Evolutionary conservation across 2,888 invertebrate genomes (phyloP), one percentile per base, ranked within the genome.

Genomic region (Stenodera caucasica): DNA sequence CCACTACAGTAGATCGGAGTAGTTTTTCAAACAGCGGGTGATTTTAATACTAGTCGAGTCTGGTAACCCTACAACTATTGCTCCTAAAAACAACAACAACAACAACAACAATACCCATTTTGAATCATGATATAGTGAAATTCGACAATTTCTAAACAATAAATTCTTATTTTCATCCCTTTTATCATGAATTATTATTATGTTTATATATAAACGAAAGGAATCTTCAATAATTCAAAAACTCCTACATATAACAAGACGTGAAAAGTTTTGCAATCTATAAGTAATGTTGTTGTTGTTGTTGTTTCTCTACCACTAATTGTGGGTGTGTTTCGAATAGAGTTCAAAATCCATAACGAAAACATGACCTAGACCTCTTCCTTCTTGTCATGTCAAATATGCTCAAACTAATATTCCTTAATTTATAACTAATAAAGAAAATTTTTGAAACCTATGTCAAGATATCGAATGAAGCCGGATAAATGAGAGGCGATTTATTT

Each of bases 21-120:
- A 66, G 61, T 70, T 67, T 70, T 70, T 71, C 68, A 70, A 69
- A 65, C 71, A 71, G 71, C 71, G 65, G 71, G 71, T 65, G 70
- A 71, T 67, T 70, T 71, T 67, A 68, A 68, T 71, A 67, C 67
- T 64, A 61, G 67, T 49, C 30, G 50, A 49, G 35, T 53, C 45
- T 49, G 45, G 53, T 57, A 61, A 61, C 57, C 61, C 61, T 51
- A n/a, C n/a, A n/a, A n/a, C 49, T 14, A 49, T 50, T 15, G 33
- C 32, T 18, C 33, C 26, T n/a, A 21, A 35, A 14, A 57, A 57
- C 4, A 57, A 50, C 21, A 14, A 14, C 33, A 11, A 18, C 21
- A 51, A 51, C 14, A 33, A 26, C 26, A 26, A 26, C 26, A 26
- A 26, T 26, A 26, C 26, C 26, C 26, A 26, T 26, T 30, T 23